Conservation (phyloP, 1,140 invertebrate genomes). For the Pseudomyrmex gracilis region DNA sequence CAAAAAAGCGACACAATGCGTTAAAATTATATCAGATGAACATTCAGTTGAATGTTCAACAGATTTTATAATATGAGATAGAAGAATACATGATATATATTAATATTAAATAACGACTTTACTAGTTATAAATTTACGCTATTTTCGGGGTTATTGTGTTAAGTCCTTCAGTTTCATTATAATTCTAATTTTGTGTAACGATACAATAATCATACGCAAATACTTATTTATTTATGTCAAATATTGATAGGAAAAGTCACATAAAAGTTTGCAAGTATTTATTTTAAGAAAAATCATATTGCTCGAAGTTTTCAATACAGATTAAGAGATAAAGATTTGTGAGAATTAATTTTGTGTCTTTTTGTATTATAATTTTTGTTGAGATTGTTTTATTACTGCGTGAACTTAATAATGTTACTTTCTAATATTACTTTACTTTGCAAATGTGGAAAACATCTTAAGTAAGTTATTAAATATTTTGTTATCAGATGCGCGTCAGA, state of each 20-base stretch:
- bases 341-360: background rate
- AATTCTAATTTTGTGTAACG: background rate
- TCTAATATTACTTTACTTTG: too few species aligned
- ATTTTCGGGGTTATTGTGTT: too few species aligned
- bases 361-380: background rate
- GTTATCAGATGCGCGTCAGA: too few species aligned
- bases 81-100: too few species aligned
- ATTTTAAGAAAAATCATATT: background rate
- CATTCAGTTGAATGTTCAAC: too few species aligned
- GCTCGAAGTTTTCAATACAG: background rate
- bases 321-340: background rate
- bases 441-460: too few species aligned
- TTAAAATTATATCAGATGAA: background rate
- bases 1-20: background rate
- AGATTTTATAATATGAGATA: too few species aligned
- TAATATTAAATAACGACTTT: too few species aligned
- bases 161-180: background rate
- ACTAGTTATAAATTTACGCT: too few species aligned
- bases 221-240: background rate
- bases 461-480: too few species aligned
- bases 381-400: constrained; percentile 9
- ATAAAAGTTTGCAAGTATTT: background rate
- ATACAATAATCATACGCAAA: background rate
- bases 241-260: too few species aligned
- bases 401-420: too few species aligned